Conservation (phyloP, 2,113 vertebrate genomes). For the Uria aalge region DNA sequence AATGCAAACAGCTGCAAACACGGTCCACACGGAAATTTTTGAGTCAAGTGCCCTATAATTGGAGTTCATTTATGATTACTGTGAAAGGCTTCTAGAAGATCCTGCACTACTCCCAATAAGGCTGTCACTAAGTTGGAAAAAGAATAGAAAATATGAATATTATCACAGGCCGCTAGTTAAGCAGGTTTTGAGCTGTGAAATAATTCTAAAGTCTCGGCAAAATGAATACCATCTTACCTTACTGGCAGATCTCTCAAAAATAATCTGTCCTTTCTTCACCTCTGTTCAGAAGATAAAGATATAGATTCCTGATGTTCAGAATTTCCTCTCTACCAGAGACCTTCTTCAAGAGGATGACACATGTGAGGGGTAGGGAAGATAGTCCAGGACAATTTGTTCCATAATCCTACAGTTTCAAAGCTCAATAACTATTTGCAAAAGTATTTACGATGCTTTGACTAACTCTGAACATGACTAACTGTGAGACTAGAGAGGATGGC, state of each 20-base stretch:
- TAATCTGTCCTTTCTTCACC: not conserved
- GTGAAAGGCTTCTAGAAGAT: not conserved
- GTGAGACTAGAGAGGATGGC: not conserved
- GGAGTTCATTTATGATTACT: not conserved
- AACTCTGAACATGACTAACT: not conserved
- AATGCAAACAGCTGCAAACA: not conserved
- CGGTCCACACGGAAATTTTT: not conserved
- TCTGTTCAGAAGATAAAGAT: not conserved
- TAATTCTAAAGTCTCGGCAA: not conserved
- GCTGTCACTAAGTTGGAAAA: not conserved
- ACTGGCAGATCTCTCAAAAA: not conserved
- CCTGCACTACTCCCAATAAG: not conserved
- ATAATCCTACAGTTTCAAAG: not conserved
- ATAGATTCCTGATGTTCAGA: not conserved
- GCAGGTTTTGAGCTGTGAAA: fast-evolving
- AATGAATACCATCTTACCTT: not conserved
- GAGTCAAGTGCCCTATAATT: not conserved
- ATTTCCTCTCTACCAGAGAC: not conserved
- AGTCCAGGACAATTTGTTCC: not conserved
- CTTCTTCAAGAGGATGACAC: not conserved
- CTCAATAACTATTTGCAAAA: not conserved
- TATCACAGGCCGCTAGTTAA: not conserved
- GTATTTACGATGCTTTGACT: not conserved
- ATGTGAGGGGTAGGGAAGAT: not conserved
- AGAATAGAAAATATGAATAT: not conserved